These are phyloP conservation scores for Anagyrus pseudococci DNA, from an alignment of 2,888 invertebrate genomes.

Conservation along the genomic window DNA sequence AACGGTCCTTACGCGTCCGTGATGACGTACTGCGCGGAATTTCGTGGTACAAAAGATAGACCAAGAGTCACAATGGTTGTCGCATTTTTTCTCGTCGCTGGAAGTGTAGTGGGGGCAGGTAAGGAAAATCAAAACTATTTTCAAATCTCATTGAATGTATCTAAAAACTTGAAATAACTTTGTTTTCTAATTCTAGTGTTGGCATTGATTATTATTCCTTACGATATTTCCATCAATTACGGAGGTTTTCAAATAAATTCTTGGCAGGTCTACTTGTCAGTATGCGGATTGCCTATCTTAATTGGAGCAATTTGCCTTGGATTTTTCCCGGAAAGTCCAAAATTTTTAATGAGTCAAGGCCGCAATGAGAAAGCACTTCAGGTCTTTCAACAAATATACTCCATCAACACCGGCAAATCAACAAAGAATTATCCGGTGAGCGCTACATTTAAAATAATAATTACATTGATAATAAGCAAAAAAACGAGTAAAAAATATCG, in stretches of 20 bases:
- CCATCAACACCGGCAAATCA: conserved; percentile 70
- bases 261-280: conserved; percentile 63
- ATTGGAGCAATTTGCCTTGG: conserved; percentile 69
- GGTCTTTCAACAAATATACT: conserved; percentile 71
- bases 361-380: conserved; percentile 71
- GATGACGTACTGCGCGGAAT: conserved; percentile 75
- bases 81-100: conserved; percentile 74
- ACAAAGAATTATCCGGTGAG: conserved; percentile 73
- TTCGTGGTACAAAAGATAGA: conserved; percentile 71
- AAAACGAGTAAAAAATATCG: no score
- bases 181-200: conserved; percentile 63
- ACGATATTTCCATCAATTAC: conserved; percentile 36
- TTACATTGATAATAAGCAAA: no score
- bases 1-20: conserved; percentile 77
- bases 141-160: neutral
- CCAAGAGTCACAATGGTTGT: conserved; percentile 71
- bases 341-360: conserved; percentile 76
- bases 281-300: conserved; percentile 70
- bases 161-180: neutral
- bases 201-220: conserved; percentile 76
- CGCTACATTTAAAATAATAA: no score
- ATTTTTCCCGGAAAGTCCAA: conserved; percentile 79
- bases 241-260: conserved; percentile 46
- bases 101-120: conserved; percentile 64
- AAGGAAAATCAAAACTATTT: conserved; percentile 11